phyloP scores from a whole-genome alignment of 2,888 invertebrate species.

The Protodeltote pygarga region DNA sequence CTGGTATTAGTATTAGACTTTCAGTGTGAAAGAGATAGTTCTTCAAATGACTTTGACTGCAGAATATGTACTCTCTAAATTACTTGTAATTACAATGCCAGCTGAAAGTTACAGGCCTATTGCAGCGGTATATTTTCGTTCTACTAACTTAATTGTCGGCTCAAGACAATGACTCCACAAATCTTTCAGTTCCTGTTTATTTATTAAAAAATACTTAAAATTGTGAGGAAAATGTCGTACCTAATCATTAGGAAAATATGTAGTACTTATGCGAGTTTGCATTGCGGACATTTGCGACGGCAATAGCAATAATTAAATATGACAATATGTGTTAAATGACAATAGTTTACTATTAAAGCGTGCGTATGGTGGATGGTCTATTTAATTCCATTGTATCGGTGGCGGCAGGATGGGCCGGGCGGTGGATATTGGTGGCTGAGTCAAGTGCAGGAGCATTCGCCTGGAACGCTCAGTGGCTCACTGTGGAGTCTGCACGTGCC shows the following conservation, averaged over 20 bases:
- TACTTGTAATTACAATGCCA: not conserved
- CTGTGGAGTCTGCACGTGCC: constrained; percentile 77
- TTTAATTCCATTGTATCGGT: constrained; percentile 70
- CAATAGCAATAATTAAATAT: no score
- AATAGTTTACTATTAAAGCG: constrained; percentile 16
- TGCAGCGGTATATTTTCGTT: not conserved
- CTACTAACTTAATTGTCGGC: no score
- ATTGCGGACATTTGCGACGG: constrained; percentile 16
- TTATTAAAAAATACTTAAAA: not conserved
- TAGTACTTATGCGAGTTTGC: no score
- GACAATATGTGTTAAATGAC: constrained; percentile 21
- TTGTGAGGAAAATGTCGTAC: not conserved
- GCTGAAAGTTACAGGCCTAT: not conserved
- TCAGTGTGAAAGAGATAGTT: constrained; percentile 1
- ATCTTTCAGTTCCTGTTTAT: no score
- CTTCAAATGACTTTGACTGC: not conserved
- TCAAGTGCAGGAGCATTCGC: constrained; percentile 82
- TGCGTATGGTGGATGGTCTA: constrained; percentile 63
- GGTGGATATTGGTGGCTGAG: constrained; percentile 61
- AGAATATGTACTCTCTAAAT: no score
- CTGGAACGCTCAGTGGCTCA: constrained; percentile 78
- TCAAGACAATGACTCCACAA: no score
- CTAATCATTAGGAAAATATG: constrained; percentile 36
- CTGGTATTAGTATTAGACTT: constrained; percentile 19
- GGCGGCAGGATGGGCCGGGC: constrained; percentile 73